A percentile compares a stretch with the other conserved stretches of the same genome.
These are phyloP conservation scores for Drosophila fungiperda DNA, from an alignment of 2,888 invertebrate genomes.

Conservation along the genomic window DNA sequence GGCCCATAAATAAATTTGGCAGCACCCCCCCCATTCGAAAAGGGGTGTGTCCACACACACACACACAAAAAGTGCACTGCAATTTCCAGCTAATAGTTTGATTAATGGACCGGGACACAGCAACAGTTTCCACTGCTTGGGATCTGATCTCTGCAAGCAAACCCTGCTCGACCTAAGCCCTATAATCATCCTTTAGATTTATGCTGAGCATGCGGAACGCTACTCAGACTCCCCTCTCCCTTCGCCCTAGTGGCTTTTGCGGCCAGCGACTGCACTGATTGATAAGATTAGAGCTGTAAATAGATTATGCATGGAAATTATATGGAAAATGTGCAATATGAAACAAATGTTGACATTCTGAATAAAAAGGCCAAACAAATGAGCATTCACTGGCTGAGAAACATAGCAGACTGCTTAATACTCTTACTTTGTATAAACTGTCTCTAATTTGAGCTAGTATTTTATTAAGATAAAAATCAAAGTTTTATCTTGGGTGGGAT, in stretches of 20 bases:
- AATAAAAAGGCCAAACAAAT: neutral
- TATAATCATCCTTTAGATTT: conserved; percentile 53
- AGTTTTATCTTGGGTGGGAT: rapidly evolving
- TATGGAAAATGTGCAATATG: conserved; percentile 60
- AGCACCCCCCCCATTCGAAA: conserved; percentile 31
- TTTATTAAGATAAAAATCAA: neutral
- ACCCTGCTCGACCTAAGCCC: conserved; percentile 44
- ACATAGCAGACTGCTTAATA: no score
- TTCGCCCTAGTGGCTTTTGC: conserved; percentile 1
- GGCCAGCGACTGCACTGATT: conserved; percentile 53
- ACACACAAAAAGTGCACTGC: conserved; percentile 47
- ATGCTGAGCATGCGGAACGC: conserved; percentile 15
- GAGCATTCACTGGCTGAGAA: neutral
- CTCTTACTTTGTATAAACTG: neutral
- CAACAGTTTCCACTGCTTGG: conserved; percentile 39
- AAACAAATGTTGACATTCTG: conserved; percentile 75
- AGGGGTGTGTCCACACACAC: conserved; percentile 72
- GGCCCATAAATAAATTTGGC: conserved; percentile 67
- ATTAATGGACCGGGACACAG: conserved; percentile 82
- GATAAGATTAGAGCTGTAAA: conserved; percentile 73
- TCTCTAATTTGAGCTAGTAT: neutral
- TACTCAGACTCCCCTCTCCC: neutral
- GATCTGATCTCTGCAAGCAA: conserved; percentile 9
- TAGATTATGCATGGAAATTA: conserved; percentile 78
- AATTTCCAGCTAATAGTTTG: conserved; percentile 84